These are phyloP conservation scores for Copidosoma aretas DNA, from an alignment of 2,888 invertebrate species.

Conservation along the genomic window DNA sequence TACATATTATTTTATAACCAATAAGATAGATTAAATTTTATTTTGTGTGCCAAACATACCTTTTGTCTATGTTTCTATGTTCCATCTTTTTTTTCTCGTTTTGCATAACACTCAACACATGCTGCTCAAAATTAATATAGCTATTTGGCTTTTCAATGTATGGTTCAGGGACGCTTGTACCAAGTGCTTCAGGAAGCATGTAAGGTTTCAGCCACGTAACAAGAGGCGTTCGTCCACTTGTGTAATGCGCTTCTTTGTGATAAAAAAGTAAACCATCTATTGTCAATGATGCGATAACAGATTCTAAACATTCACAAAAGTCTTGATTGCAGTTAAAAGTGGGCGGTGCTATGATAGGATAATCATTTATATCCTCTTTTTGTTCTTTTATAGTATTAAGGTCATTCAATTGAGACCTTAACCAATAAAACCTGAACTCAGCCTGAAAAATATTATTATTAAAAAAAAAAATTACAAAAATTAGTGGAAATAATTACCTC, in stretches of 20 bases:
- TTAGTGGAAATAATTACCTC: constrained; percentile 69
- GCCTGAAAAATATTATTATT: constrained; percentile 66
- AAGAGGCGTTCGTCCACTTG: constrained; percentile 80
- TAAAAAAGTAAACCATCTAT: constrained; percentile 93
- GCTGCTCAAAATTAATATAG: constrained; percentile 53
- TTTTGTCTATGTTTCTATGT: constrained; percentile 9
- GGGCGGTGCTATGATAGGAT: constrained; percentile 65
- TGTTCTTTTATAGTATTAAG: constrained; percentile 59
- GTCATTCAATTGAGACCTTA: constrained; percentile 76
- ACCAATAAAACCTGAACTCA: constrained; percentile 85
- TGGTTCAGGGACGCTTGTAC: constrained; percentile 54
- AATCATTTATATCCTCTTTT: constrained; percentile 60
- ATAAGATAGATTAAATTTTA: background rate
- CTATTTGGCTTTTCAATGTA: constrained; percentile 53
- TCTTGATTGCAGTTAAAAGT: constrained; percentile 63
- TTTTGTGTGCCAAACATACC: constrained; percentile 7
- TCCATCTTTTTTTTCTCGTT: constrained; percentile 27
- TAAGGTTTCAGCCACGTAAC: constrained; percentile 91
- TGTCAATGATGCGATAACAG: constrained; percentile 57
- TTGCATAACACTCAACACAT: constrained; percentile 26
- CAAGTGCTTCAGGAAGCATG: constrained; percentile 84
- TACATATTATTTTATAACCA: background rate
- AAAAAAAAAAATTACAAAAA: background rate
- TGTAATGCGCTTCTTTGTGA: constrained; percentile 82
- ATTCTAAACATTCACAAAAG: constrained; percentile 64